Conservation (phyloP, 2,797 vertebrate genomes). For the Betta splendens region DNA sequence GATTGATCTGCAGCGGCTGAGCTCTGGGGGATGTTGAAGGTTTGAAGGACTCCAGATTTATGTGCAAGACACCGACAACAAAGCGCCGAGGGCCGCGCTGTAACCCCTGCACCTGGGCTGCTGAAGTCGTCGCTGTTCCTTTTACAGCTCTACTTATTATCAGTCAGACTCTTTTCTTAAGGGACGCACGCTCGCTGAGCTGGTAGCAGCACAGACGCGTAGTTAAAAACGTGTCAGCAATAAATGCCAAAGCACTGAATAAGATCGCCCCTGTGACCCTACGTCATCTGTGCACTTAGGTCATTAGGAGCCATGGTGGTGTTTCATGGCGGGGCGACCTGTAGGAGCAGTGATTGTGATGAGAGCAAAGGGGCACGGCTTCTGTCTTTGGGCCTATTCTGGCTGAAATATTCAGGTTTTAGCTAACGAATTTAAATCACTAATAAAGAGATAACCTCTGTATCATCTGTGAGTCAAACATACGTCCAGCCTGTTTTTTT, state of each 20-base stretch:
- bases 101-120: slow-evolving; percentile 63
- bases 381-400: neutral
- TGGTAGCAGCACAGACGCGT: neutral
- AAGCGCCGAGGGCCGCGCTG: slow-evolving; percentile 34
- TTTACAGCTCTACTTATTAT: slow-evolving; percentile 31
- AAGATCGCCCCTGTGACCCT: neutral
- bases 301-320: neutral
- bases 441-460: slow-evolving; percentile 51
- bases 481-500: slow-evolving; percentile 54
- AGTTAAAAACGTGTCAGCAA: slow-evolving; percentile 19
- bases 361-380: neutral
- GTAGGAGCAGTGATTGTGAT: neutral
- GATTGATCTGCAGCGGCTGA: neutral
- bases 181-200: slow-evolving; percentile 1
- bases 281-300: neutral
- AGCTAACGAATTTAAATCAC: slow-evolving; percentile 66
- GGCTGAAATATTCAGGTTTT: slow-evolving; percentile 6
- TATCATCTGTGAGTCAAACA: slow-evolving; percentile 42
- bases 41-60: slow-evolving; percentile 58
- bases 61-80: slow-evolving; percentile 52
- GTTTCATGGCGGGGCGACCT: neutral
- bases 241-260: no score
- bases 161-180: neutral
- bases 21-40: neutral
- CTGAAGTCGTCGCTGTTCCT: slow-evolving; percentile 15